Evolutionary conservation across 2,888 invertebrate species (phyloP).

Genomic region (Platerodrilus igneus): DNA sequence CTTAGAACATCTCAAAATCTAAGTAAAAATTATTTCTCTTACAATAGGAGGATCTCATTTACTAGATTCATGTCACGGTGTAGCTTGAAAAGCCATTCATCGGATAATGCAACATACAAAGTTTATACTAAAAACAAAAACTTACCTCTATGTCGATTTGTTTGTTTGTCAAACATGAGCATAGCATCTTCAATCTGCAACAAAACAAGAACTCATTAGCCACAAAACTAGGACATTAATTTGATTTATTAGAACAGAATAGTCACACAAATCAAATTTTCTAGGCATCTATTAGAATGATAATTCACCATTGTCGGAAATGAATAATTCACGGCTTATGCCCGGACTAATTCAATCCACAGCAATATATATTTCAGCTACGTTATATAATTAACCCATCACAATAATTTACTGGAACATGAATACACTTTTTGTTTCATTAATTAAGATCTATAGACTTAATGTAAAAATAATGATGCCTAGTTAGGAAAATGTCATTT

Average conservation of each 20-base stretch:
- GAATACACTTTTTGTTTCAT: conserved; percentile 20
- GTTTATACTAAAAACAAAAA: conserved; percentile 28
- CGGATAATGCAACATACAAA: conserved; percentile 15
- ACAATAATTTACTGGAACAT: conserved; percentile 19
- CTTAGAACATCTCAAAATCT: too few relatives aligned
- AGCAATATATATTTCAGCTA: conserved; percentile 14
- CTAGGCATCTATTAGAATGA: conserved; percentile 3
- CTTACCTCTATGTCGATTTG: conserved; percentile 99
- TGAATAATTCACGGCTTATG: conserved; percentile 12
- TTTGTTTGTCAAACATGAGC: conserved; percentile 99
- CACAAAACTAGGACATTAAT: conserved; percentile 3
- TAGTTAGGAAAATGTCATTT: conserved; percentile 24
- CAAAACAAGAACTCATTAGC: conserved; percentile 41
- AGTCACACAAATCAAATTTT: conserved; percentile 9
- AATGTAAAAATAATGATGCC: conserved; percentile 21
- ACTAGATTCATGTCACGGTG: too few relatives aligned
- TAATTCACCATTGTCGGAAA: conserved; percentile 1
- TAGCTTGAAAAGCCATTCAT: too few relatives aligned
- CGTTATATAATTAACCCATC: conserved; percentile 23
- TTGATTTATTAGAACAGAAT: background rate
- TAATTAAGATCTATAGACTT: conserved; percentile 22
- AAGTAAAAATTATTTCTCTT: too few relatives aligned
- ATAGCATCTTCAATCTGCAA: conserved; percentile 99
- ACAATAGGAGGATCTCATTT: too few relatives aligned
- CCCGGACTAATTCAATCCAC: conserved; percentile 15